Evolutionary conservation across 2,888 invertebrate species (phyloP).

Genomic region (Drosophila hawaiiensis): DNA sequence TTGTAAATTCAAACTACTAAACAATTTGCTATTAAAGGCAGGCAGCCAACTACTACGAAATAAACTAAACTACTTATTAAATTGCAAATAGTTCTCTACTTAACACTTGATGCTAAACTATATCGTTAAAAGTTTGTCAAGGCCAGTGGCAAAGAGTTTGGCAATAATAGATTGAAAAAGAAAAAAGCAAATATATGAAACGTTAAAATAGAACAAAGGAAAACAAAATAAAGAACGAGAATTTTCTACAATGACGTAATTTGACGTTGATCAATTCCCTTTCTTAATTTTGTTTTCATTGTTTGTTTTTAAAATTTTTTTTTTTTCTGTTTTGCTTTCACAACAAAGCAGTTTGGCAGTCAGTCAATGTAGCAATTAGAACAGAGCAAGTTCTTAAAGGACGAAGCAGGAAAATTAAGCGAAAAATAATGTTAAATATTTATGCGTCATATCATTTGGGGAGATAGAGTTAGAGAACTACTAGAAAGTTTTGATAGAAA

Average conservation of each 20-base stretch:
- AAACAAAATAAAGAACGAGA: constrained; percentile 25
- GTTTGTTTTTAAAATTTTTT: neutral
- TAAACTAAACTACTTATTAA: constrained; percentile 49
- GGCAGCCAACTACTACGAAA: constrained; percentile 44
- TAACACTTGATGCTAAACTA: constrained; percentile 47
- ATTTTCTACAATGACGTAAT: constrained; percentile 7
- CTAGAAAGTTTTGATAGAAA: constrained; percentile 24
- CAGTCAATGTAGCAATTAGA: constrained; percentile 76
- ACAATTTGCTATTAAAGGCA: constrained; percentile 34
- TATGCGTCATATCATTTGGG: constrained; percentile 20
- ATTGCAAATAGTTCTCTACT: constrained; percentile 58
- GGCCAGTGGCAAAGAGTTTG: constrained; percentile 51
- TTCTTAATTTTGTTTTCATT: constrained; percentile 29
- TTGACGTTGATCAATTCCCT: constrained; percentile 27
- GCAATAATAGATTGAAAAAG: constrained; percentile 46
- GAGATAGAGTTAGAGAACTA: constrained; percentile 18
- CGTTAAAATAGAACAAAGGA: constrained; percentile 11
- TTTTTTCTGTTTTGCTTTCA: constrained; percentile 42
- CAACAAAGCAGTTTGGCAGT: constrained; percentile 83
- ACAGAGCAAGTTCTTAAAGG: constrained; percentile 39
- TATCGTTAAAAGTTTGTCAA: constrained; percentile 53
- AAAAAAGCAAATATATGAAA: constrained; percentile 33
- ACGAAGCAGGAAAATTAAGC: constrained; percentile 33
- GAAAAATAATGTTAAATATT: constrained; percentile 32
- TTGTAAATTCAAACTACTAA: constrained; percentile 43